Conservation (phyloP, 2,113 vertebrate genomes). For the Hemibagrus wyckioides region DNA sequence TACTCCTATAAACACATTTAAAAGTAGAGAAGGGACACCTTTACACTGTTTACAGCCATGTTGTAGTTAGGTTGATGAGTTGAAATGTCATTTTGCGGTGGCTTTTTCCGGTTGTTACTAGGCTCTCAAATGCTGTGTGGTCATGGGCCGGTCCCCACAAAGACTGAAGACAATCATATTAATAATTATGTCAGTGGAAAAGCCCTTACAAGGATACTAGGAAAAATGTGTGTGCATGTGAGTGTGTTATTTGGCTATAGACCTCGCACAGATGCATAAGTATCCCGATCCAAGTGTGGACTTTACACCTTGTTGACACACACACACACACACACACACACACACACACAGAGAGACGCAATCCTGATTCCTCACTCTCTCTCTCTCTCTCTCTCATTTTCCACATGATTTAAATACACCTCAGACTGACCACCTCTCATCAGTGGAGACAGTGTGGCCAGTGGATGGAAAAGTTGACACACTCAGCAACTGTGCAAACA, state of each 20-base stretch:
- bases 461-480: conserved; percentile 45
- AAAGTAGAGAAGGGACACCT: not conserved
- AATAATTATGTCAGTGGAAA: not conserved
- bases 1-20: not conserved
- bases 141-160: not conserved
- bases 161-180: not conserved
- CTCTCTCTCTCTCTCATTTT: conserved; percentile 18
- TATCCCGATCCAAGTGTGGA: conserved; percentile 24
- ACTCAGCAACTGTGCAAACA: conserved; percentile 46
- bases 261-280: conserved; percentile 10
- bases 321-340: conserved; percentile 27
- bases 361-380: not conserved
- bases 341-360: conserved; percentile 13
- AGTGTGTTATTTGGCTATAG: conserved; percentile 3
- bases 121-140: not conserved
- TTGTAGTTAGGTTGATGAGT: not conserved
- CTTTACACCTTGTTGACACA: conserved; percentile 48
- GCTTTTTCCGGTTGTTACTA: not conserved
- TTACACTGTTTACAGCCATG: not conserved
- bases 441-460: conserved; percentile 30
- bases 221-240: not conserved
- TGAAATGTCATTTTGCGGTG: no score
- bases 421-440: conserved; percentile 47
- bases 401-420: conserved; percentile 40
- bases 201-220: not conserved